These are phyloP conservation scores for Gnathochromis pfefferi DNA, from an alignment of 2,113 vertebrate species.

Conservation along the genomic window DNA sequence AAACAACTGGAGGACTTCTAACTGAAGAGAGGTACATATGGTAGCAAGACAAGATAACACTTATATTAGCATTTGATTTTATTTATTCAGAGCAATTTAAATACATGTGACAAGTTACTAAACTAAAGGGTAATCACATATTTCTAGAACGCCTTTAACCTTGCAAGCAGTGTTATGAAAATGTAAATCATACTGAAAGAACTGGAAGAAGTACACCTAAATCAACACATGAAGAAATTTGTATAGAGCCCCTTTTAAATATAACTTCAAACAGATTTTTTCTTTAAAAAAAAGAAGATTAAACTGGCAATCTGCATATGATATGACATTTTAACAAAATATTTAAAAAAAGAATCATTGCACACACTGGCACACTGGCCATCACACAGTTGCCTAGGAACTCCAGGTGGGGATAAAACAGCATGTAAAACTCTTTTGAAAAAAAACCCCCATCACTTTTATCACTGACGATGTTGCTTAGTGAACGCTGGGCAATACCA, in stretches of 20 bases:
- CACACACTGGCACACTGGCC: neutral
- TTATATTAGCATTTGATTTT: neutral
- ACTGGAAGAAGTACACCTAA: neutral
- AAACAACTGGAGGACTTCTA: neutral
- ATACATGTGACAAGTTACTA: neutral
- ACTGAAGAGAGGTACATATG: neutral
- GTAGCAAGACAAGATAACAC: neutral
- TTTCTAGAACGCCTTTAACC: neutral
- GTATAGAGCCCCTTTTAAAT: neutral
- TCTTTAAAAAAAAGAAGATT: neutral
- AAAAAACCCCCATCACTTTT: fast-evolving
- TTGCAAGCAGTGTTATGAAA: neutral
- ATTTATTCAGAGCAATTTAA: neutral
- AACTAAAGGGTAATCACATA: neutral
- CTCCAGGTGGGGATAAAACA: neutral
- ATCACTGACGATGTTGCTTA: neutral
- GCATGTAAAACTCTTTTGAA: neutral
- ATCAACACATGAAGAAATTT: neutral
- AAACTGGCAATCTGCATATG: neutral
- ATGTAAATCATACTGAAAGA: neutral
- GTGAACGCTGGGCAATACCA: neutral
- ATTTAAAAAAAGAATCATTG: fast-evolving
- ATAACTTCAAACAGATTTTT: neutral
- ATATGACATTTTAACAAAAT: neutral
- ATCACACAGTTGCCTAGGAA: neutral